Evolutionary conservation across 2,113 vertebrate species (phyloP), one percentile per base, ranked within the genome.

Genomic region (Lasiurus borealis): DNA sequence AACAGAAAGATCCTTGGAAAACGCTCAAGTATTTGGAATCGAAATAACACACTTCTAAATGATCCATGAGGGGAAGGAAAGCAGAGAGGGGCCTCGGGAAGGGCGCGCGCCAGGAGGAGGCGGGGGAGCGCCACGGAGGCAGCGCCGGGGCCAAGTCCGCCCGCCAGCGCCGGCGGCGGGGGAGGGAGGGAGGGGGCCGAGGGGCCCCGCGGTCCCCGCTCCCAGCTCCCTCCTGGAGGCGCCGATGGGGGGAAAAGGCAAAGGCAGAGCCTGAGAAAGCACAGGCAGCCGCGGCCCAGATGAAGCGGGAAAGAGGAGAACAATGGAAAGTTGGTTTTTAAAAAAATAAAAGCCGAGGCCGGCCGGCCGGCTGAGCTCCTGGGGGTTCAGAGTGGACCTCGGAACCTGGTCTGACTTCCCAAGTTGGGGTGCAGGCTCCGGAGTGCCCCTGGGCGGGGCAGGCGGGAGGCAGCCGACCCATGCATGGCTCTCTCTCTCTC

Each of bases 1-100:
- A 95, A 93, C 94, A 95, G 95, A 92, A 95, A 93, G 90, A 19
- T 88, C 86, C 83, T 94, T 85, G 94, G 95, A 92, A 95, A 76
- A 71, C 21, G 48, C 75, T 85, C 92, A 95, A 96, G 81, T 85
- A 82, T 88, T 91, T 93, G 68, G 78, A 85, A 93, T 85, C 75
- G 71, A 87, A 96, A 90, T 88, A 90, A 84, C 86, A 94, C 71
- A 85, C 90, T 88, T 90, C 88, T 84, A 90, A 96, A 85, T 92
- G 94, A 92, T 71, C 64, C 92, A 81, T 10, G 48, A 94, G 82
- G 77, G 66, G 69, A 90, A 84, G 29, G 90, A 87, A 87, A 77
- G 54, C 50, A 57, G 13, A 71, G 85, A 84, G 84, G 77, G 85
- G 81, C 48, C 71, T 14, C 64, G 73, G 90, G 5, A 85, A 72